These are phyloP conservation scores for Enteromius treurensis DNA, from an alignment of 2,797 vertebrate genomes.

Conservation along the genomic window DNA sequence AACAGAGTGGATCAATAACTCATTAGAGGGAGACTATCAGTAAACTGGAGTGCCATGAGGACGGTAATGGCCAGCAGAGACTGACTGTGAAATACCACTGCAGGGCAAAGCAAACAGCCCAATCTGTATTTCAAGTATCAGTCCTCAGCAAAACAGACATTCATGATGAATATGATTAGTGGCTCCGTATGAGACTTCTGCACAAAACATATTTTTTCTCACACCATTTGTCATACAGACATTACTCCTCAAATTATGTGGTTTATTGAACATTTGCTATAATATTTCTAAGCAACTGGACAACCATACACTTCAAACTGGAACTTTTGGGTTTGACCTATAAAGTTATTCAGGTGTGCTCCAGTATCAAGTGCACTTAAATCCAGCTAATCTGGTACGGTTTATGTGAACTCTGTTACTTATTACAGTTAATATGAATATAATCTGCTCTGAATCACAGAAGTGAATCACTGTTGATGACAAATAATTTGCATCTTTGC, in stretches of 20 bases:
- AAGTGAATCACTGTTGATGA: neutral
- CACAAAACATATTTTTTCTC: neutral
- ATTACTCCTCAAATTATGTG: neutral
- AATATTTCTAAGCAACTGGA: neutral
- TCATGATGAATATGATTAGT: neutral
- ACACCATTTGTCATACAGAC: neutral
- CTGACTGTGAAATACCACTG: conserved; percentile 33
- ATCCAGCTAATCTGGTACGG: neutral
- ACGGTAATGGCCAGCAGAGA: conserved; percentile 64
- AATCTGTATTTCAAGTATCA: conserved; percentile 25
- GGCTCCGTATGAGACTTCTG: neutral
- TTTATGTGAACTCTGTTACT: neutral
- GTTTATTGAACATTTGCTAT: neutral
- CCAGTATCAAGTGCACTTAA: neutral
- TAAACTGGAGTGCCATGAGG: conserved; percentile 63
- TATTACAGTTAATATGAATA: neutral
- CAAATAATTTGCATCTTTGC: conserved; percentile 5
- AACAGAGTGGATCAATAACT: conserved; percentile 77
- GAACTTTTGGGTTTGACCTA: neutral
- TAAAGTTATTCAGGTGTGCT: neutral
- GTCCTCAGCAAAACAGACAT: conserved; percentile 5
- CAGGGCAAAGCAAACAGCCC: conserved; percentile 40
- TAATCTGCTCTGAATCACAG: neutral
- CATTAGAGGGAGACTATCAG: conserved; percentile 76
- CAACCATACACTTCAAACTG: neutral